phyloP scores from a whole-genome alignment of 2,888 invertebrate genomes.

The Dryobota labecula region DNA sequence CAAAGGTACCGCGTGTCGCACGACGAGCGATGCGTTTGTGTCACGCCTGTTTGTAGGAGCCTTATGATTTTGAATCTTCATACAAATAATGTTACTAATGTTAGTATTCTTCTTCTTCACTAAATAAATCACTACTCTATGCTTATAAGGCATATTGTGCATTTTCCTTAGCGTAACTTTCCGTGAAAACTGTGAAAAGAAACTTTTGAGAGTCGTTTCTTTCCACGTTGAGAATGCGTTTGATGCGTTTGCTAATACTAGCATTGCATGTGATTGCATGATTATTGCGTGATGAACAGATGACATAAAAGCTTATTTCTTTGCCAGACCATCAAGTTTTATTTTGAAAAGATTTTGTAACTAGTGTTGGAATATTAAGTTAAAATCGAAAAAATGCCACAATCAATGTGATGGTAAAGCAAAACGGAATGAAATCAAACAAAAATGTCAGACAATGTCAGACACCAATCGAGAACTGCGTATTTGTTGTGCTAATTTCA shows the following conservation, averaged over 20 bases:
- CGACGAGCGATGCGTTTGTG: too few species aligned
- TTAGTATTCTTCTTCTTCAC: neutral
- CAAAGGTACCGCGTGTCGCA: too few species aligned
- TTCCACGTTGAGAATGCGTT: neutral
- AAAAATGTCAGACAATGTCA: conserved; percentile 75
- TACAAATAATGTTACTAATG: too few species aligned
- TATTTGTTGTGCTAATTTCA: conserved; percentile 78
- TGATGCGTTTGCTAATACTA: neutral
- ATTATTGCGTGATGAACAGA: too few species aligned
- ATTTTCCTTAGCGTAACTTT: conserved; percentile 11
- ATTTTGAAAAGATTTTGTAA: neutral
- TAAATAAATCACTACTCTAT: neutral
- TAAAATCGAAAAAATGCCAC: neutral
- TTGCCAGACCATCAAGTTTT: neutral
- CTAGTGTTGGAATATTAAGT: too few species aligned
- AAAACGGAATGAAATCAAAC: conserved; percentile 66
- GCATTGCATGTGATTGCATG: too few species aligned
- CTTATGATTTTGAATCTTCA: too few species aligned
- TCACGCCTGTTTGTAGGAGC: too few species aligned
- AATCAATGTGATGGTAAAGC: neutral
- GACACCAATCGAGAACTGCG: conserved; percentile 77
- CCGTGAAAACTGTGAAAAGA: neutral
- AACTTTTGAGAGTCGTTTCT: neutral
- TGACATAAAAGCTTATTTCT: neutral
- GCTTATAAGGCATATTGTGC: neutral